Evolutionary conservation across 2,888 invertebrate genomes (phyloP).

Genomic region (Eupithecia inturbata): DNA sequence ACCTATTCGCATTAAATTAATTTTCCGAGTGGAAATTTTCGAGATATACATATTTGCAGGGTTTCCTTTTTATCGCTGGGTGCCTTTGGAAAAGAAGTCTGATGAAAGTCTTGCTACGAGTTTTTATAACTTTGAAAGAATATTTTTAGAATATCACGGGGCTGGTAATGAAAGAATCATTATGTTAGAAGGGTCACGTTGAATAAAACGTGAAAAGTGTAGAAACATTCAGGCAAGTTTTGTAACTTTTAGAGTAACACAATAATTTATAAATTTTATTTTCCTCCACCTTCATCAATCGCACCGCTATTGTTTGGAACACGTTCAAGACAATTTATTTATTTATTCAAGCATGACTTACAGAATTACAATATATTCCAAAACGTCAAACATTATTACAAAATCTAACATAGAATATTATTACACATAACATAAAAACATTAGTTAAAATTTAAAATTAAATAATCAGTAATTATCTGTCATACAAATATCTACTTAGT

Average conservation of each 20-base stretch:
- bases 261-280: too few species aligned
- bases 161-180: constrained; percentile 2
- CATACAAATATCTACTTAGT: too few species aligned
- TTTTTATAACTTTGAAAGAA: constrained; percentile 14
- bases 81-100: constrained; percentile 21
- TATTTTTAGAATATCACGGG: not conserved
- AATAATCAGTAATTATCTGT: too few species aligned
- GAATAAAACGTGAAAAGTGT: not conserved
- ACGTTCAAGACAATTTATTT: too few species aligned
- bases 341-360: too few species aligned
- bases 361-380: too few species aligned
- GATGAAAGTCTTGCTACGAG: constrained; percentile 14
- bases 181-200: not conserved
- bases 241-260: not conserved
- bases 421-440: too few species aligned
- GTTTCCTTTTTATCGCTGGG: constrained; percentile 27
- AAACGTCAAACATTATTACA: too few species aligned
- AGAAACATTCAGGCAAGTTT: not conserved
- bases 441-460: too few species aligned
- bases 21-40: constrained; percentile 34
- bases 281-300: too few species aligned
- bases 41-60: constrained; percentile 32
- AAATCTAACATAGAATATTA: too few species aligned
- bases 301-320: too few species aligned
- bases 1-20: constrained; percentile 22